A percentile compares a stretch with the other conserved stretches of the same genome.
Evolutionary conservation across 2,888 invertebrate genomes (phyloP).

Genomic region (Phengaris arion): DNA sequence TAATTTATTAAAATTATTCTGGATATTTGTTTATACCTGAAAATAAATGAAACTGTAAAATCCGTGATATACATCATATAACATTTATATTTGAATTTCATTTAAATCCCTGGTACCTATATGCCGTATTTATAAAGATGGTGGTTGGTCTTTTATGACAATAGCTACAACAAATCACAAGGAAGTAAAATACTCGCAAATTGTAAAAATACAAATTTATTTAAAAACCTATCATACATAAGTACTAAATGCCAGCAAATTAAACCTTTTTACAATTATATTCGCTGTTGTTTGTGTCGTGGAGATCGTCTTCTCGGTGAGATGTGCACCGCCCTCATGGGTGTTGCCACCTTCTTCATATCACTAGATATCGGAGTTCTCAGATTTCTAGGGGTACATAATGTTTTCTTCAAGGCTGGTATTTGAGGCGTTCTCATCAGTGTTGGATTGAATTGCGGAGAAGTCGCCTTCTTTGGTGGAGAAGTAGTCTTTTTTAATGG

Average conservation of each 20-base stretch:
- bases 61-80: conserved; percentile 79
- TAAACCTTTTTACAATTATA: conserved; percentile 29
- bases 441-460: conserved; percentile 52
- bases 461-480: conserved; percentile 56
- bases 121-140: too few species aligned
- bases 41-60: conserved; percentile 78
- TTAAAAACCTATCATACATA: conserved; percentile 35
- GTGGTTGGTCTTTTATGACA: too few species aligned
- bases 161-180: background rate
- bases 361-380: conserved; percentile 67
- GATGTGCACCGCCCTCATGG: conserved; percentile 74
- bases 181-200: conserved; percentile 31
- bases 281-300: conserved; percentile 53
- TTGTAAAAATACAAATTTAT: conserved; percentile 36
- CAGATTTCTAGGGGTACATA: conserved; percentile 78
- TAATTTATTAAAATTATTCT: conserved; percentile 76
- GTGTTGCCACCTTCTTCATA: conserved; percentile 77
- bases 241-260: conserved; percentile 32
- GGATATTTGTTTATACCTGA: conserved; percentile 76
- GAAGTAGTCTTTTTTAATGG: conserved; percentile 56
- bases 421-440: conserved; percentile 56
- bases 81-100: conserved; percentile 72
- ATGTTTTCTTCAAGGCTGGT: conserved; percentile 81
- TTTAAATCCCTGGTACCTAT: conserved; percentile 44
- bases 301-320: conserved; percentile 70